Base-by-base conservation (phyloP, 2,888 invertebrate species). In the Euzophera pinguis region DNA sequence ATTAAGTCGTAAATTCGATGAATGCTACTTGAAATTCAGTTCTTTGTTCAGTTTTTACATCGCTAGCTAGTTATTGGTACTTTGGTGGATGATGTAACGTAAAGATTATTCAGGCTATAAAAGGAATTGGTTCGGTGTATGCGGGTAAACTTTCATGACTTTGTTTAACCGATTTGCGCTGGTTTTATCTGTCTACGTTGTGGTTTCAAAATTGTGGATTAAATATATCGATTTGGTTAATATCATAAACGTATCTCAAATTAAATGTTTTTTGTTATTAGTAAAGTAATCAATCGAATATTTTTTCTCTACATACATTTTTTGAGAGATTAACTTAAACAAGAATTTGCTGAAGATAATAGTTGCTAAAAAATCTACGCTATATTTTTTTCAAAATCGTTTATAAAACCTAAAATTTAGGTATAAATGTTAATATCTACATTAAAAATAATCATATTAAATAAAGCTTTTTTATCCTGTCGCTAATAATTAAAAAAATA, bases 1-100 rank as follows among this genome's bases (percentile, higher is more conserved):
- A 60, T 64, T 57, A 45, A 62, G 50, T 62, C 61, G 59, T 69
- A 68, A 69, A 70, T 70, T 62, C 53, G 55, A 64, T 64, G 63
- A 62, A 50, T 52, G 56, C 61, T 65, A 63, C 58, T 59, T 60
- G 51, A 62, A 61, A 48, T 64, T 62, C 56, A 59, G 66, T 62
- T 64, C 58, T 59, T 60, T 59, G 58, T 57, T 32, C 41, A 38
- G 29, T 13, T 50, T 50, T 50, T 49, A 38, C 27, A 14, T 37
- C 10, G 22, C 49, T 22, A 39, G 22, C 49, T 38, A 39, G 22
- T 37, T 49, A 38, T 49, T 39, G 45, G 32, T 45, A 45, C 29
- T 39, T 13, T 32, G 5, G 16, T 4, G 39, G 14, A 13, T 38
- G 49, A 41, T 39, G 27, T 29, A 32, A 50, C 38, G 39, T 50